Base-by-base conservation (phyloP, 2,797 vertebrate genomes). In the Characodon lateralis region DNA sequence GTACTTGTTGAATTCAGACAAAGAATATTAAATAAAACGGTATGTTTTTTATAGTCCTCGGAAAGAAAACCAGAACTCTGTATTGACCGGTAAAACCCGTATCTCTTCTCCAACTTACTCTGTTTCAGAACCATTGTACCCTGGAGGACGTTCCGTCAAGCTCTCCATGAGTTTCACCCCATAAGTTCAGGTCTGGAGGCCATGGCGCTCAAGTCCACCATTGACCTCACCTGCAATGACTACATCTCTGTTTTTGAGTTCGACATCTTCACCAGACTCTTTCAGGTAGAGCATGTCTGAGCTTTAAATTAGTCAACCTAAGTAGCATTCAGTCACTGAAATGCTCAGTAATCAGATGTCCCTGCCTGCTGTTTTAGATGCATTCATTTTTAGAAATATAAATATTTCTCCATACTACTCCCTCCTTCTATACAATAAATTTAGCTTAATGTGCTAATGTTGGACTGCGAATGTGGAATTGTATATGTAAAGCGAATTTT, bases 231-330 rank as follows among this genome's bases (percentile, higher is more conserved):
- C 0, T 99, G 98, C 94, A 99, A 99, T 13, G 98, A 99, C 90
- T 99, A 98, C 95, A 99, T 99, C 93, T 99, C 98, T 0, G 98
- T 99, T 0, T 99, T 99, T 83, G 98, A 99, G 91, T 99, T 99
- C 16, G 98, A 99, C 92, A 99, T 99, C 93, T 99, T 99, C 93
- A 99, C 98, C 68, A 92, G 98, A 0, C 97, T 99, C 16, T 99
- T 99, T 92, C 98, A 99, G 98, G 98, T 98, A 6, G 18, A 5
- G 0, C 24, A 18, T 41, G 43, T 20, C 28, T 3, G 28, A 61
- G 7, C 6, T 8, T 24, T 12, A 1, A 43, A 28, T 51, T 26
- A 48, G 14, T 18, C 10, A 41, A 28, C 6, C 43, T 46, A 41
- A 39, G 20, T 41, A 22, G 7, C 7, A 22, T 41, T 41, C 31